A percentile compares a stretch with the other conserved stretches of the same genome.
phyloP scores from a whole-genome alignment of 2,797 vertebrate genomes.

The Syngnathus acus region DNA sequence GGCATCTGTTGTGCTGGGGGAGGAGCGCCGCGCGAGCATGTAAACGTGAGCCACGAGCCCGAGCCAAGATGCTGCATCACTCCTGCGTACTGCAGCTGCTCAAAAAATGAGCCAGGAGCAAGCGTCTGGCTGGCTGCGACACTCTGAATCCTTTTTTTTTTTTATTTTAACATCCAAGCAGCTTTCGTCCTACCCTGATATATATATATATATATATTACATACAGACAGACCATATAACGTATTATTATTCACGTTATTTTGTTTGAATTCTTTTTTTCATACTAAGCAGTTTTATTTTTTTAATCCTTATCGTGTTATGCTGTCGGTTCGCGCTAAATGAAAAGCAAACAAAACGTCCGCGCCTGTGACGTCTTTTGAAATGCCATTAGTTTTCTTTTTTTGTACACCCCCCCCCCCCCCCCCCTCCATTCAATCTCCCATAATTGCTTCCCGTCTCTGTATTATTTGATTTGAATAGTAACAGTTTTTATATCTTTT shows the following conservation, averaged over 20 bases:
- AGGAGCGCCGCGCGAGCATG: slow-evolving; percentile 8
- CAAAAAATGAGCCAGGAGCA: slow-evolving; percentile 24
- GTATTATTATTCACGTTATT: background rate
- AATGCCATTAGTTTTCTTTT: background rate
- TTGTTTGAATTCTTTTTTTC: background rate
- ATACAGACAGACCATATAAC: background rate
- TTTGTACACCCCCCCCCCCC: too few relatives aligned
- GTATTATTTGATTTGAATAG: background rate
- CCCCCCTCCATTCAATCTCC: background rate
- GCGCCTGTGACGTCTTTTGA: background rate
- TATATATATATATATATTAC: too few relatives aligned
- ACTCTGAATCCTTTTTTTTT: slow-evolving; percentile 47
- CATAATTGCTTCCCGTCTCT: background rate
- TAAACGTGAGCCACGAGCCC: slow-evolving; percentile 20
- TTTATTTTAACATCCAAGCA: slow-evolving; percentile 33
- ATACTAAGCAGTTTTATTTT: background rate
- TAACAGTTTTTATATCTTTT: background rate
- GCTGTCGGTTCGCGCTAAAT: background rate
- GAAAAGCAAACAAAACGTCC: background rate
- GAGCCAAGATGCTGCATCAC: slow-evolving; percentile 41
- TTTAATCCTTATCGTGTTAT: background rate
- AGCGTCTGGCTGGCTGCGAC: slow-evolving; percentile 21
- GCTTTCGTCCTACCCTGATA: slow-evolving; percentile 49
- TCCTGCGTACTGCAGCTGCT: slow-evolving; percentile 43
- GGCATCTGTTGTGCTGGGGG: slow-evolving; percentile 41